Conservation (phyloP, 2,113 vertebrate genomes). For the Myotis brandtii region DNA sequence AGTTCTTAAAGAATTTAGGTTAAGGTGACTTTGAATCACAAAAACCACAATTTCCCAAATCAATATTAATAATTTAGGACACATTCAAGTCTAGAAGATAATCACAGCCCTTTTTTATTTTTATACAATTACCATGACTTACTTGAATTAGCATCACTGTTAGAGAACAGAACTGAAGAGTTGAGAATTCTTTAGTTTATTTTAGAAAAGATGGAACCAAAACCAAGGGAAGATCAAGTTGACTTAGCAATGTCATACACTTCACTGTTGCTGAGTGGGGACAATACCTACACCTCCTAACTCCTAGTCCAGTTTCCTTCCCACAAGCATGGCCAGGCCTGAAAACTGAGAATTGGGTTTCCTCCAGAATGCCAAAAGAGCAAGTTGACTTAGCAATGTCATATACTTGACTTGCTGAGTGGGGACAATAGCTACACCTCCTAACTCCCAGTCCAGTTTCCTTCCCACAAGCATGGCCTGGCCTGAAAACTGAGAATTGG, state of each 20-base stretch:
- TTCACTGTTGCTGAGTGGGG: background rate
- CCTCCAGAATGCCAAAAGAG: background rate
- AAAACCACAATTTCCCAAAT: slow-evolving; percentile 26
- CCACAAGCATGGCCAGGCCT: background rate
- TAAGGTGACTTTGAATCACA: slow-evolving; percentile 49
- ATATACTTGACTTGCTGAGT: background rate
- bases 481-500: background rate
- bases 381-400: background rate
- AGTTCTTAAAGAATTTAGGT: slow-evolving; percentile 29
- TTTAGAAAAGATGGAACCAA: background rate
- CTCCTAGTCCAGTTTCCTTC: background rate
- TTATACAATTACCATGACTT: background rate
- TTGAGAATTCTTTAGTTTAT: slow-evolving; percentile 20
- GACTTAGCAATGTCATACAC: background rate
- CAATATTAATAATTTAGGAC: slow-evolving; percentile 19
- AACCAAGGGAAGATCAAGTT: background rate
- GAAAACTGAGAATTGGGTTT: background rate
- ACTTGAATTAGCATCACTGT: slow-evolving; percentile 40
- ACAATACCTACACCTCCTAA: background rate
- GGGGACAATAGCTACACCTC: background rate
- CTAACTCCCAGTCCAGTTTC: background rate
- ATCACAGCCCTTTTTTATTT: background rate
- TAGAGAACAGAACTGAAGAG: slow-evolving; percentile 21
- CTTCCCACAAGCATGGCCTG: background rate
- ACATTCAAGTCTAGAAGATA: slow-evolving; percentile 38